Evolutionary conservation across 2,113 vertebrate species (phyloP).

Genomic region (Lepidothrix coronata): DNA sequence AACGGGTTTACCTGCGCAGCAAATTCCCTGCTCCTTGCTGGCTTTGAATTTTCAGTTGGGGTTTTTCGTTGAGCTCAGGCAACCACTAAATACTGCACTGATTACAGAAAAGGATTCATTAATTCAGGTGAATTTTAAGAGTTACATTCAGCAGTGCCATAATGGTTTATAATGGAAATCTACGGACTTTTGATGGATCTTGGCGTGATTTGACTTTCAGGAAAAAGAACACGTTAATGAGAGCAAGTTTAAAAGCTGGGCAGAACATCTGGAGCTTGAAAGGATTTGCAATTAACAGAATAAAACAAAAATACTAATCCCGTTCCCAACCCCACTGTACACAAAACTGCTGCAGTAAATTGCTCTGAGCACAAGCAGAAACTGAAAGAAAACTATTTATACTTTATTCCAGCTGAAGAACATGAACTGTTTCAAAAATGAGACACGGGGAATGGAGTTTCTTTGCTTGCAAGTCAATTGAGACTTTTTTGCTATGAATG

Average conservation of each 20-base stretch:
- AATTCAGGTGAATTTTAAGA: neutral
- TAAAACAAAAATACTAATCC: neutral
- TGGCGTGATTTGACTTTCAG: neutral
- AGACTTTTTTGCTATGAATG: neutral
- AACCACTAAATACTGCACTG: neutral
- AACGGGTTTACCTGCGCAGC: neutral
- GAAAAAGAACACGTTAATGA: neutral
- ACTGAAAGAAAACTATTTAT: neutral
- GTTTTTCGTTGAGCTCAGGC: neutral
- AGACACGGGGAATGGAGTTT: neutral
- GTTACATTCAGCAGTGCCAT: neutral
- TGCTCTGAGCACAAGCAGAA: fast-evolving
- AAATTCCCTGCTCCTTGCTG: neutral
- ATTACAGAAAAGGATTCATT: neutral
- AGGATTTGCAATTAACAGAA: neutral
- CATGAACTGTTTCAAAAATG: neutral
- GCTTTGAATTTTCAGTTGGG: neutral
- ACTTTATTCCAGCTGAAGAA: neutral
- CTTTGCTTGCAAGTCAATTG: neutral
- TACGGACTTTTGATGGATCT: neutral
- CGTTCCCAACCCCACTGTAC: neutral
- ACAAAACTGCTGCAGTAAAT: neutral
- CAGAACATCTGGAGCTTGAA: neutral
- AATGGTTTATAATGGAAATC: neutral
- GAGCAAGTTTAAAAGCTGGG: neutral